phyloP scores from a whole-genome alignment of 1,140 invertebrate species.

The Coelopa frigida region DNA sequence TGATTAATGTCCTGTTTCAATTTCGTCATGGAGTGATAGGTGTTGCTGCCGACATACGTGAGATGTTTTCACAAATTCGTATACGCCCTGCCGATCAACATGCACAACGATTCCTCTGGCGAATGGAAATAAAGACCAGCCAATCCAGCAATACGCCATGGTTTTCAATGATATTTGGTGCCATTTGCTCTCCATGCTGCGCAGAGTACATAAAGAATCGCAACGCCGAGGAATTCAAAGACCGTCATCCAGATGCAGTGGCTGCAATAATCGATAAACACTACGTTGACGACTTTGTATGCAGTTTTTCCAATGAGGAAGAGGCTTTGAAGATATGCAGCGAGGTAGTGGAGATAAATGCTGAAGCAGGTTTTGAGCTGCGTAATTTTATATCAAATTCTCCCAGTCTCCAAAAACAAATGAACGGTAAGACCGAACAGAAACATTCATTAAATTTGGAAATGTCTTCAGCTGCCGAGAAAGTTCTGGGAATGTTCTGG shows the following conservation, averaged over 20 bases:
- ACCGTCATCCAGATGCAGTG: slow-evolving; percentile 19
- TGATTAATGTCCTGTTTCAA: slow-evolving; percentile 29
- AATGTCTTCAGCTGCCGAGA: slow-evolving; percentile 8
- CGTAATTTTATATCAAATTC: slow-evolving; percentile 15
- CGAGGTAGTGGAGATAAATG: slow-evolving; percentile 18
- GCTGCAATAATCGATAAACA: slow-evolving; percentile 25
- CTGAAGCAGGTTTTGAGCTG: slow-evolving; percentile 17
- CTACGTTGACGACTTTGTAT: slow-evolving; percentile 42
- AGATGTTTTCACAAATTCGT: slow-evolving; percentile 40
- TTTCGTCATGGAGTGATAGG: slow-evolving; percentile 28
- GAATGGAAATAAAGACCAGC: slow-evolving; percentile 10
- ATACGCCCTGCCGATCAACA: slow-evolving; percentile 26
- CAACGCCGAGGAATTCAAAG: slow-evolving; percentile 21
- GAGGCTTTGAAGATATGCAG: slow-evolving; percentile 15
- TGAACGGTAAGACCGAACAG: too few species aligned
- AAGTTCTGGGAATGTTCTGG: too few species aligned
- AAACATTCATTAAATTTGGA: too few species aligned
- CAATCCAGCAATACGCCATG: slow-evolving; percentile 24
- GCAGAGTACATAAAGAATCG: slow-evolving; percentile 25
- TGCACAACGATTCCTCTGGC: slow-evolving; percentile 32
- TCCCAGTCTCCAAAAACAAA: too few species aligned
- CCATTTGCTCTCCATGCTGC: slow-evolving; percentile 24
- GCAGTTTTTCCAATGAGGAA: slow-evolving; percentile 15
- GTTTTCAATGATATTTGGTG: slow-evolving; percentile 33
- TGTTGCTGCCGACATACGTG: slow-evolving; percentile 30